Conservation (phyloP, 2,797 vertebrate species). For the Mus spretus region DNA sequence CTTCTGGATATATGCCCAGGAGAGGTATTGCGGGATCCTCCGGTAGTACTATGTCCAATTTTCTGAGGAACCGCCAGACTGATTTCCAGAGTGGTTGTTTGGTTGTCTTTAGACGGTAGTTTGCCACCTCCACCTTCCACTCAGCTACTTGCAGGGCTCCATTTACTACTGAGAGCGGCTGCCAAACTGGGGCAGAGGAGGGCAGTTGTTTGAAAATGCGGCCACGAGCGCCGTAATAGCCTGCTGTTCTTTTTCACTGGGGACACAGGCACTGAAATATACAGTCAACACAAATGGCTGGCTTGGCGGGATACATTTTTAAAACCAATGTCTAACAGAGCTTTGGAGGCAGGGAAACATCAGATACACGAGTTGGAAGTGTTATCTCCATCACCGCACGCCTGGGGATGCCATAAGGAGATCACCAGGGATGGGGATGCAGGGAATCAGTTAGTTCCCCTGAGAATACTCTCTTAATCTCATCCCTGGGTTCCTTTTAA, state of each 20-base stretch:
- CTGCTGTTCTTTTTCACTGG: background rate
- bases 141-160: background rate
- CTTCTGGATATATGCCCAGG: too few relatives aligned
- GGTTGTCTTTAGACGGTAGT: conserved; percentile 56
- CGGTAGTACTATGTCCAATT: too few relatives aligned
- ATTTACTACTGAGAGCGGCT: background rate
- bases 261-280: background rate
- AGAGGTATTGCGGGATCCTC: too few relatives aligned
- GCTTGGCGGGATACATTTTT: background rate
- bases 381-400: fast-evolving
- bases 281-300: background rate
- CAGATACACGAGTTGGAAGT: background rate
- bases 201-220: background rate
- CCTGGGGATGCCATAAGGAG: background rate
- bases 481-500: background rate
- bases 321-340: background rate
- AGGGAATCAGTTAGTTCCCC: background rate
- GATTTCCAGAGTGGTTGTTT: too few relatives aligned
- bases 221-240: background rate
- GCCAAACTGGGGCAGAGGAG: background rate
- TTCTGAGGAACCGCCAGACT: too few relatives aligned
- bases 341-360: background rate
- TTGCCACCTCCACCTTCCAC: conserved; percentile 28
- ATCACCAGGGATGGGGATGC: background rate
- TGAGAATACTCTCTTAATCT: background rate